Evolutionary conservation across 1,140 invertebrate species (phyloP).

Genomic region (Drosophila azteca): DNA sequence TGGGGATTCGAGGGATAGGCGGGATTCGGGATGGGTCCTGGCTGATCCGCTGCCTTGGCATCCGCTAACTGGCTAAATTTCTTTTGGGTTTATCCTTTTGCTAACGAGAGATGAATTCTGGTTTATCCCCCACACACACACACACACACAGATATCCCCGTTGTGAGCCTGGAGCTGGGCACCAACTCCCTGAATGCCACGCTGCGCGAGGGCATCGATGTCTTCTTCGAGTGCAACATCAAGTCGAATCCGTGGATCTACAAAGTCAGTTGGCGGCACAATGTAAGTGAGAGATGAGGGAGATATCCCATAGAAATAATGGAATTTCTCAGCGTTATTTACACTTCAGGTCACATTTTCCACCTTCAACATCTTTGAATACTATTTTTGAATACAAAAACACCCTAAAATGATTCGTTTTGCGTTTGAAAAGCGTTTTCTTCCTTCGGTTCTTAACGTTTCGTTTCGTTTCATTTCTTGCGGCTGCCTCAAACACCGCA

Average conservation of each 20-base stretch:
- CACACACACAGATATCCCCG: conserved; percentile 89
- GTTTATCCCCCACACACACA: background rate
- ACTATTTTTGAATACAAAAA: no score
- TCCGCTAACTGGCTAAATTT: background rate
- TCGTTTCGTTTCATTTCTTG: conserved; percentile 4
- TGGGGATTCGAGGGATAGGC: background rate
- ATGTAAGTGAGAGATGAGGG: conserved; percentile 87
- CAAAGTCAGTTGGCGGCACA: conserved; percentile 92
- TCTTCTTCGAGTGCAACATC: conserved; percentile 95
- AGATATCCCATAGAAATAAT: background rate
- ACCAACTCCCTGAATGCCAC: conserved; percentile 90
- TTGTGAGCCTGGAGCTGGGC: conserved; percentile 90
- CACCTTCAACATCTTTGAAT: no score
- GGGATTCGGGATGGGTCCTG: no score
- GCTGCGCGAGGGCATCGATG: conserved; percentile 93
- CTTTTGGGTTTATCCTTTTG: background rate
- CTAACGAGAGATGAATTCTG: background rate
- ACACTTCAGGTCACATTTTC: no score
- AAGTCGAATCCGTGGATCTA: conserved; percentile 94
- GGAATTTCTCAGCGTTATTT: no score
- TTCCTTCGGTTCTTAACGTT: background rate
- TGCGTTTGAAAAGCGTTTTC: no score
- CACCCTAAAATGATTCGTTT: no score
- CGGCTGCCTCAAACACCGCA: conserved; percentile 4
- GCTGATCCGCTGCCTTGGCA: conserved; percentile 23